Evolutionary conservation across 2,797 vertebrate genomes (phyloP), one percentile per base, ranked within the genome.

Genomic region (Chaenodraco wilsoni): DNA sequence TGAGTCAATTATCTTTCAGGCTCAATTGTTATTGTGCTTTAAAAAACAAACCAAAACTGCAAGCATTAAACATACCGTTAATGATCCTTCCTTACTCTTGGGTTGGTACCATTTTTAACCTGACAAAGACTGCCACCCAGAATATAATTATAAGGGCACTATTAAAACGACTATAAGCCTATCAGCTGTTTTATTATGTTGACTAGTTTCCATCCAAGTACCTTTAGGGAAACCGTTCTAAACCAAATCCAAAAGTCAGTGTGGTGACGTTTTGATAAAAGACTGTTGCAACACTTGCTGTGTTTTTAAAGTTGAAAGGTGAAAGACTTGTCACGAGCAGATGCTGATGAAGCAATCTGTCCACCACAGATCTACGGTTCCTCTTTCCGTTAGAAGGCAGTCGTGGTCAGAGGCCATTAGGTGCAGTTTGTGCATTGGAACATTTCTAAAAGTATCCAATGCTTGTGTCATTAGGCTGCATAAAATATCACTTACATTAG

Each of bases 401-500:
- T 67, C n/a, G 15, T 27, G 19, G 46, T 45, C 54, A n/a, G 9
- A 23, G 9, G 45, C 58, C 69, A 62, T 74, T 74, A 72, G 43
- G 14, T 50, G 62, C 33, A 52, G 46, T 14, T 44, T 12, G 6
- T 56, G 46, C 55, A 37, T 52, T 74, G 61, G 3, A 50, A 49
- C 48, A 54, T 65, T 43, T 72, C 16, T 7, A 16, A 64, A 40
- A 44, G 12, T 33, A 64, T 78, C 58, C 37, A 45, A 50, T 58
- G 51, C 67, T 54, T 50, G 62, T 66, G 46, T 56, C 61, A 48
- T 58, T 54, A 57, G 49, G 31, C 33, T 2, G 14, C 13, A 27
- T 60, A 56, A 75, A 45, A 46, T 60, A 78, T 72, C 43, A 52
- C n/a, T 45, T 11, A 40, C 49, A 75, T 66, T 60, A 57, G 21